These are phyloP conservation scores for Drosophila lacicola DNA, from an alignment of 2,888 invertebrate species.

Conservation along the genomic window DNA sequence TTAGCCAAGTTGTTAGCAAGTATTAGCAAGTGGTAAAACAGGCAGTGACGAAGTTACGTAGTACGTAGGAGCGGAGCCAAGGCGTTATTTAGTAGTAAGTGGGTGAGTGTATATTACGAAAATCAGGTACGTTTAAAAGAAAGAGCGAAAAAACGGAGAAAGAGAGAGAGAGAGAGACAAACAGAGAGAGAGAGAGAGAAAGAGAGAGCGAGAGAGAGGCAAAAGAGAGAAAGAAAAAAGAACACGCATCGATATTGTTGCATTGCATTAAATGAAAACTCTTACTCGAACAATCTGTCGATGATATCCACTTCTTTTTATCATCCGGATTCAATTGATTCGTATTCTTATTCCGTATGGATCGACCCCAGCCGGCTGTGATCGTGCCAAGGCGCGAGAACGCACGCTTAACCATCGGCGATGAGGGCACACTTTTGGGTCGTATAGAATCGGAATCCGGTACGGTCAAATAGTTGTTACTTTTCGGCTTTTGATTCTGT, in stretches of 20 bases:
- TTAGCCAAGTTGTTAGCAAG: slow-evolving; percentile 14
- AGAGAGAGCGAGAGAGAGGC: slow-evolving; percentile 47
- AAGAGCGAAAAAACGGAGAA: slow-evolving; percentile 17
- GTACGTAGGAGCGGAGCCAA: slow-evolving; percentile 44
- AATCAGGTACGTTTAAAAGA: slow-evolving; percentile 21
- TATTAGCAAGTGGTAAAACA: slow-evolving; percentile 34
- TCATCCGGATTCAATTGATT: slow-evolving; percentile 93
- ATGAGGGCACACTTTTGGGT: slow-evolving; percentile 96
- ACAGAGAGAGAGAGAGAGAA: slow-evolving; percentile 50
- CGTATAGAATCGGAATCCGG: slow-evolving; percentile 94
- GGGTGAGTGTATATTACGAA: slow-evolving; percentile 14
- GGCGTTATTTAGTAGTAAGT: slow-evolving; percentile 22
- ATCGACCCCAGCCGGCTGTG: slow-evolving; percentile 95
- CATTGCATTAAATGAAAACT: slow-evolving; percentile 78
- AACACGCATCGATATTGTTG: slow-evolving; percentile 84
- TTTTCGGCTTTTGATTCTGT: slow-evolving; percentile 93
- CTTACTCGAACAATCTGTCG: slow-evolving; percentile 96
- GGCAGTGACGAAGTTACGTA: slow-evolving; percentile 51
- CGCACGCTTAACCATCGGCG: slow-evolving; percentile 96
- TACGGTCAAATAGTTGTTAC: slow-evolving; percentile 96
- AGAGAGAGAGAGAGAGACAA: slow-evolving; percentile 31
- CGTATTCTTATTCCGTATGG: slow-evolving; percentile 93
- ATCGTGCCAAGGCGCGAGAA: slow-evolving; percentile 95
- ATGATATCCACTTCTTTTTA: slow-evolving; percentile 96
- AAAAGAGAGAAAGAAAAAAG: slow-evolving; percentile 51